phyloP scores from a whole-genome alignment of 2,888 invertebrate genomes.

The Rhimphoctona megacephalus region DNA sequence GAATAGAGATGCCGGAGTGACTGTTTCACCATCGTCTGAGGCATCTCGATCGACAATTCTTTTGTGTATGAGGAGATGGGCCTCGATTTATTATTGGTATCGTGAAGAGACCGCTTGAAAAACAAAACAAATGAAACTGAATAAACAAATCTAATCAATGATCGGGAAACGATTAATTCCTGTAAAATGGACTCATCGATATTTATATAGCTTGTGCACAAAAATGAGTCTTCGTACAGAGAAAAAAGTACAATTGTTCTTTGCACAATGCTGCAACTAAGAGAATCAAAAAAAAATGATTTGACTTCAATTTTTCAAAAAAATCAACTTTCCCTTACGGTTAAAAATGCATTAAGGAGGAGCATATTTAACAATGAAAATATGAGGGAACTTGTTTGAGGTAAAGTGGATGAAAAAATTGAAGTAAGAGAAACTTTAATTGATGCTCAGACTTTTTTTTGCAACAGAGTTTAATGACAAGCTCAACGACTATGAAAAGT shows the following conservation, averaged over 20 bases:
- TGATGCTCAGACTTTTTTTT: conserved; percentile 19
- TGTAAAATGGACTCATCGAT: no score
- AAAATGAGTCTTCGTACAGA: no score
- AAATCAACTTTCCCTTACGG: no score
- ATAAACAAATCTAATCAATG: background rate
- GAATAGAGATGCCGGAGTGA: conserved; percentile 12
- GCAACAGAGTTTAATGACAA: conserved; percentile 13
- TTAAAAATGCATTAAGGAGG: no score
- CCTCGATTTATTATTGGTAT: background rate
- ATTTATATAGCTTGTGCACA: no score
- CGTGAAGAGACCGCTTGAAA: background rate
- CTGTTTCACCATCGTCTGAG: background rate
- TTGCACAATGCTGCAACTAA: no score
- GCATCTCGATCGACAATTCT: conserved; percentile 10
- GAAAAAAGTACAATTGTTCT: no score
- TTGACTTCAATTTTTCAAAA: no score
- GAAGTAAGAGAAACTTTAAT: conserved; percentile 9
- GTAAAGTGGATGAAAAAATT: no score
- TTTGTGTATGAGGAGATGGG: background rate
- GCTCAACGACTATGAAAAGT: background rate
- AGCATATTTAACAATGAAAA: no score
- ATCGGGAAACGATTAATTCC: background rate
- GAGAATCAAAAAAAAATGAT: no score
- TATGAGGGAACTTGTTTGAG: no score
- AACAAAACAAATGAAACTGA: background rate